phyloP scores from a whole-genome alignment of 2,797 vertebrate genomes.

The Siniperca scherzeri region DNA sequence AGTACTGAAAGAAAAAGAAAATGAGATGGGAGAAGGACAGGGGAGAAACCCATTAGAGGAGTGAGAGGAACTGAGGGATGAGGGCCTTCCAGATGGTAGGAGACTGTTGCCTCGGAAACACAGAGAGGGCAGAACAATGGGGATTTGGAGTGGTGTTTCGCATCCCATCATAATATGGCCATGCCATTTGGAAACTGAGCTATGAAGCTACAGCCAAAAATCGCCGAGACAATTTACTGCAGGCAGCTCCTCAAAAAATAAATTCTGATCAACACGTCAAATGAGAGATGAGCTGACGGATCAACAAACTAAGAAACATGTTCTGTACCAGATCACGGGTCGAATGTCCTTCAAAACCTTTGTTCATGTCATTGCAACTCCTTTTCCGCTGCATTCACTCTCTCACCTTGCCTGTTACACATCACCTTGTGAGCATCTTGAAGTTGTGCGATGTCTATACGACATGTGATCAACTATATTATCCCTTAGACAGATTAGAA shows the following conservation, averaged over 20 bases:
- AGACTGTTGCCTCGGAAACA: conserved; percentile 87
- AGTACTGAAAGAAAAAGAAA: conserved; percentile 30
- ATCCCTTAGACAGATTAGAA: background rate
- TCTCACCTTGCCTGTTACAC: background rate
- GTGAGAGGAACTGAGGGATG: conserved; percentile 79
- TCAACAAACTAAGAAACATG: background rate
- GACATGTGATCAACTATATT: background rate
- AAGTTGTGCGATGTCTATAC: background rate
- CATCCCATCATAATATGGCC: conserved; percentile 76
- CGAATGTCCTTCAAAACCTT: background rate
- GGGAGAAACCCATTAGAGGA: conserved; percentile 74
- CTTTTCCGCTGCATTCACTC: background rate
- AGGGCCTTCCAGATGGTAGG: conserved; percentile 84
- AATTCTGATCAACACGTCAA: conserved; percentile 50
- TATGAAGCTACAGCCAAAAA: conserved; percentile 49
- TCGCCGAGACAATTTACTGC: conserved; percentile 33
- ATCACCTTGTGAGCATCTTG: background rate
- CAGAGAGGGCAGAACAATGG: conserved; percentile 86
- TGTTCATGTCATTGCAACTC: background rate
- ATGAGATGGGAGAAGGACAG: conserved; percentile 50
- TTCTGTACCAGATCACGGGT: too few species aligned
- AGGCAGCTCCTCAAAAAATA: conserved; percentile 18
- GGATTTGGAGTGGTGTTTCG: conserved; percentile 82
- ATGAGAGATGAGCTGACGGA: conserved; percentile 35
- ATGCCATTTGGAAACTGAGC: conserved; percentile 71